These are phyloP conservation scores for Prietella phreatophila DNA, from an alignment of 2,113 vertebrate genomes.

Conservation along the genomic window DNA sequence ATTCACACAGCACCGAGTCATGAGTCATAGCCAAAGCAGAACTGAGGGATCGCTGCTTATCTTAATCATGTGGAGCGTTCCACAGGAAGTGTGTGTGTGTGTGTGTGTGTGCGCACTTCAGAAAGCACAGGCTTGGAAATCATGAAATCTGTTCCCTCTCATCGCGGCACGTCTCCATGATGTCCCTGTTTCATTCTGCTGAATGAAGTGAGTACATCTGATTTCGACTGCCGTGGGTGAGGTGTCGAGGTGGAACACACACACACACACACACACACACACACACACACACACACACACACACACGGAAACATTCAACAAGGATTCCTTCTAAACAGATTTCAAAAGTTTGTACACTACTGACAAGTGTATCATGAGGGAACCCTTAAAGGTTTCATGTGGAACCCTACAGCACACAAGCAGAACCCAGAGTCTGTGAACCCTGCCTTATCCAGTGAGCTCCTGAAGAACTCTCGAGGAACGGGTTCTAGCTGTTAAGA, in stretches of 20 bases:
- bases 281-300: too few relatives aligned
- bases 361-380: background rate
- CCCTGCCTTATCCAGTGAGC: background rate
- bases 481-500: background rate
- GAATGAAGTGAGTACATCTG: background rate
- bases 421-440: background rate
- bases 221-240: background rate
- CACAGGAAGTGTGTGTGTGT: constrained; percentile 8
- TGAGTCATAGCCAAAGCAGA: constrained; percentile 22
- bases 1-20: background rate
- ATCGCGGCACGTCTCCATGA: background rate
- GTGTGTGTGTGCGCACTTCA: background rate
- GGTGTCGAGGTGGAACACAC: background rate
- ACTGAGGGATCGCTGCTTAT: background rate
- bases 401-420: background rate
- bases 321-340: background rate
- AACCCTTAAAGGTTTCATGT: background rate
- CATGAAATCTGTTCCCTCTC: background rate
- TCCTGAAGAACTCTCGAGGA: background rate
- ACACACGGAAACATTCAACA: background rate
- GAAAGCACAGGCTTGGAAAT: background rate
- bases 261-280: too few relatives aligned
- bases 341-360: background rate
- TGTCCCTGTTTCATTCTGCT: background rate
- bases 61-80: background rate